Percentiles rank a stretch among this genome's conserved stretches.
Conservation (phyloP, 2,113 vertebrate species). For the Mastomys coucha region DNA sequence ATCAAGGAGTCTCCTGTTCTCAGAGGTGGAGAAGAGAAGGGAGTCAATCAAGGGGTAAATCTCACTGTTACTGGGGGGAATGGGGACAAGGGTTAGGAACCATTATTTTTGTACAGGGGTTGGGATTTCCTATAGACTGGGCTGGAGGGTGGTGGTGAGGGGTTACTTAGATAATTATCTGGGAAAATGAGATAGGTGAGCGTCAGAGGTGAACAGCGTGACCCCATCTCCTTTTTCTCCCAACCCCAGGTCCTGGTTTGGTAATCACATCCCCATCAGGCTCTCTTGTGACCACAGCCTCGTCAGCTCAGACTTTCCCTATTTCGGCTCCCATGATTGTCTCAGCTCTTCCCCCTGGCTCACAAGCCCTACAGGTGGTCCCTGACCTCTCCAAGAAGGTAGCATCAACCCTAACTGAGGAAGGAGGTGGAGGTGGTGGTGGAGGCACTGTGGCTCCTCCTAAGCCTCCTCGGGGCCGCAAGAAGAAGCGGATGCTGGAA, state of each 20-base stretch:
- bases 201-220: conserved; percentile 6
- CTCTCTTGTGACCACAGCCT: conserved; percentile 94
- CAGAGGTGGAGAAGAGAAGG: conserved; percentile 84
- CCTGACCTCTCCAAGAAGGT: conserved; percentile 90
- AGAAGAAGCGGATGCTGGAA: conserved; percentile 90
- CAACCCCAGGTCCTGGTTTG: conserved; percentile 92
- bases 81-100: conserved; percentile 75
- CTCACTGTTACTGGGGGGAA: conserved; percentile 76
- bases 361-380: conserved; percentile 91
- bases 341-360: conserved; percentile 92
- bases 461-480: conserved; percentile 88
- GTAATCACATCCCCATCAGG: conserved; percentile 98
- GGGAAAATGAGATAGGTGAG: conserved; percentile 44
- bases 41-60: conserved; percentile 84
- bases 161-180: conserved; percentile 53
- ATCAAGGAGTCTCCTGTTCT: conserved; percentile 84
- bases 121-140: conserved; percentile 75
- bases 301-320: conserved; percentile 92
- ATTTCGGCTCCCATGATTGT: conserved; percentile 98
- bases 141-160: conserved; percentile 52
- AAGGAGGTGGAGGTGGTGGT: conserved; percentile 83
- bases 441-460: conserved; percentile 82
- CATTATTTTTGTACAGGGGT: conserved; percentile 67
- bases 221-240: conserved; percentile 72
- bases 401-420: conserved; percentile 83